Conservation (phyloP, 2,113 vertebrate genomes). For the Propithecus coquereli region DNA sequence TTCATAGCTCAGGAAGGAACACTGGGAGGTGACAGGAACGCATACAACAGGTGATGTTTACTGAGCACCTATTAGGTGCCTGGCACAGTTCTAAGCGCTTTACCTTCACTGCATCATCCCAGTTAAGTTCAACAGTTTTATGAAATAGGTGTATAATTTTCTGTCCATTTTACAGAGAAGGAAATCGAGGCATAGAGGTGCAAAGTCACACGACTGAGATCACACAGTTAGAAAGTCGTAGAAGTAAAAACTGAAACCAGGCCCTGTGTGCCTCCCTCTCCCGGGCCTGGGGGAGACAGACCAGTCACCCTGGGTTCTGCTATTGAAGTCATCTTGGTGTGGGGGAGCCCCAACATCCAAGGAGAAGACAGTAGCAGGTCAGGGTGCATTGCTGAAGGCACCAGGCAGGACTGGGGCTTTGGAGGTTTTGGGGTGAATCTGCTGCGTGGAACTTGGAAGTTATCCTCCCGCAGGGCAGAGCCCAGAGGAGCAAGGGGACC, state of each 20-base stretch:
- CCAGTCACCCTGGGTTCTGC: neutral
- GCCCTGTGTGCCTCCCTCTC: neutral
- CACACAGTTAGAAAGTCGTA: neutral
- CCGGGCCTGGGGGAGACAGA: neutral
- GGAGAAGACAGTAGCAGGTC: neutral
- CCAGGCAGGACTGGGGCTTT: neutral
- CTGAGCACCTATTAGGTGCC: neutral
- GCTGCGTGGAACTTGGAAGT: neutral
- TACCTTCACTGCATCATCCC: neutral
- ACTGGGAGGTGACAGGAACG: neutral
- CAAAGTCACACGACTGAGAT: neutral
- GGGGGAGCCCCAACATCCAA: neutral
- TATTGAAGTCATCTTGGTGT: neutral
- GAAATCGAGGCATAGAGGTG: neutral
- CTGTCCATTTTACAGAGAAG: slow-evolving; percentile 23
- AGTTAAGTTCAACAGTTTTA: neutral
- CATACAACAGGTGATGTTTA: neutral
- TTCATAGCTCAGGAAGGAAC: neutral
- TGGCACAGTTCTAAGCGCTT: neutral
- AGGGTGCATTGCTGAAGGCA: fast-evolving
- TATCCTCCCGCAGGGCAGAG: neutral
- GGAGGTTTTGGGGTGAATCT: too few species aligned
- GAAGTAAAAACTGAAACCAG: neutral
- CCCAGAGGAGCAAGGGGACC: neutral
- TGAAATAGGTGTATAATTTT: neutral